Base-by-base conservation (phyloP, 2,113 vertebrate species). In the Piaya cayana region DNA sequence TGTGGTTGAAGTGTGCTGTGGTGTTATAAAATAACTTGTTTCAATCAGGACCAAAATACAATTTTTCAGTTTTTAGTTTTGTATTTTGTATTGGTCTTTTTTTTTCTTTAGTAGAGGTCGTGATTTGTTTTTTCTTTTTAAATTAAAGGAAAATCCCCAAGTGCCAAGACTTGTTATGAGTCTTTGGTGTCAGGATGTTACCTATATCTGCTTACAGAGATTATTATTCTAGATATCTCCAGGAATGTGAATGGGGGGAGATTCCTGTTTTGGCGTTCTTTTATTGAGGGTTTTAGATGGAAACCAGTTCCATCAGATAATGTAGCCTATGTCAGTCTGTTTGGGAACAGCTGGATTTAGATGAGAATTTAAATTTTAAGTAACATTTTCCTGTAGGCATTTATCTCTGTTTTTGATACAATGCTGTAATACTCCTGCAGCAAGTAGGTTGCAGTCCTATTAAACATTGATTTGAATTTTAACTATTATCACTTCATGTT, bases 311-410 rank as follows among this genome's bases (percentile, higher is more conserved):
- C 5, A 58, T 39, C 15, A 22, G 37, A 18, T 50, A 23, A 55
- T 5, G 20, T 59, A 42, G 34, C 21, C 32, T 39, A 0, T 64
- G 8, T 36, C 3, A 2, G 10, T 75, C 37, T 67, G 0, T 68
- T 82, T 75, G 34, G 29, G 75, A 88, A 68, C 49, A 32, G 15
- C 37, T 71, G 11, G 2, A 11, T 63, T n/a, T 67, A 34, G 20
- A 52, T 45, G 32, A 62, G 43, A 68, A 72, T 4, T 52, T 90
- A 0, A 1, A 14, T 72, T 86, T 86, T 65, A 43, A 68, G 18
- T 74, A 29, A 50, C 2, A 0, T 58, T 91, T 90, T 81, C 29
- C 30, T 50, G 9, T n/a, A 42, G 52, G 26, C 12, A 8, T 87
- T 68, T 87, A n/a, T 50, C 34, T 69, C 55, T 2, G 1, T 2